A percentile compares a stretch with the other conserved stretches of the same genome.
These are phyloP conservation scores for Polymixis flavicincta DNA, from an alignment of 2,888 invertebrate species.

Conservation along the genomic window DNA sequence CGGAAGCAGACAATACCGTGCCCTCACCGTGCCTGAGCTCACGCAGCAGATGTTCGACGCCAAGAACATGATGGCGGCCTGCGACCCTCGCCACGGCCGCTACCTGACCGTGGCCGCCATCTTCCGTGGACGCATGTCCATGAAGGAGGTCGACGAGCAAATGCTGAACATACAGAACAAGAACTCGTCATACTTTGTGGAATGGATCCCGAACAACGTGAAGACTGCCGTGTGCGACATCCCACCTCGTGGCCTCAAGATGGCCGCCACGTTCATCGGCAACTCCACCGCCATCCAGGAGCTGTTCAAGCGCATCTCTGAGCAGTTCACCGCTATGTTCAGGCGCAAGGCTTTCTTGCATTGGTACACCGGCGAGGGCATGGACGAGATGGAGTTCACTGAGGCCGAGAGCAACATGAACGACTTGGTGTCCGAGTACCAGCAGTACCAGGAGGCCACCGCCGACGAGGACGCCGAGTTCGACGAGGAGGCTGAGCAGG, in stretches of 20 bases:
- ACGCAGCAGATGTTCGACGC: constrained; percentile 98
- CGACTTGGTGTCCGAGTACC: constrained; percentile 97
- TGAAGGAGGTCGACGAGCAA: constrained; percentile 97
- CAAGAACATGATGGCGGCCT: constrained; percentile 99
- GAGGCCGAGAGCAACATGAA: constrained; percentile 99
- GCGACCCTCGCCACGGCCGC: constrained; percentile 97
- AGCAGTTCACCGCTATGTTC: constrained; percentile 99
- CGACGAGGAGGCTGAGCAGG: constrained; percentile 94
- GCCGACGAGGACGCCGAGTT: constrained; percentile 96
- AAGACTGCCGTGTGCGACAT: constrained; percentile 96
- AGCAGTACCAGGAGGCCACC: constrained; percentile 98
- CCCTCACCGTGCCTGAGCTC: constrained; percentile 95
- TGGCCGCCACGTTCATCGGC: constrained; percentile 98
- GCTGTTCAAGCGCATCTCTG: constrained; percentile 97
- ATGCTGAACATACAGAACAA: constrained; percentile 98
- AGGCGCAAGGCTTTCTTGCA: constrained; percentile 99
- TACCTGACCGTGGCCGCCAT: constrained; percentile 98
- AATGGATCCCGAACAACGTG: constrained; percentile 98
- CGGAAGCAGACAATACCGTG: constrained; percentile 96
- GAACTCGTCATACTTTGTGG: constrained; percentile 97
- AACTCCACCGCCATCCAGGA: constrained; percentile 98
- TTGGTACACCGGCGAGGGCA: constrained; percentile 99
- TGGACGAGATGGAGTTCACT: constrained; percentile 99
- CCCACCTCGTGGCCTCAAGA: constrained; percentile 96
- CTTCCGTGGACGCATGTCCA: constrained; percentile 97